Evolutionary conservation across 2,888 invertebrate genomes (phyloP).

Genomic region (Chironomus riparius): DNA sequence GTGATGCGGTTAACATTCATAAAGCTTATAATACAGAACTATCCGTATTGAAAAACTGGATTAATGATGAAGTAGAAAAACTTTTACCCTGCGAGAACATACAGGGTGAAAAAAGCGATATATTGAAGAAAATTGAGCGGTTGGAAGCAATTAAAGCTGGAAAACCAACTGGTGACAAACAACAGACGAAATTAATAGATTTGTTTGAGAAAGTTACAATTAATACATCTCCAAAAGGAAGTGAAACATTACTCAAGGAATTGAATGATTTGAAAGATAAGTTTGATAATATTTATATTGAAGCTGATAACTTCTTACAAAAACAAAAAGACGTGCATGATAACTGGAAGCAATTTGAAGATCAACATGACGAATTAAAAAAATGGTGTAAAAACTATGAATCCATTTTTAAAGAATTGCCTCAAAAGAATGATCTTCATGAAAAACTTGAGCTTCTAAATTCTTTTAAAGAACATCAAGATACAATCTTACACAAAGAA

Average conservation of each 20-base stretch:
- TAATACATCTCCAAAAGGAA: conserved; percentile 74
- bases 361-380: conserved; percentile 65
- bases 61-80: conserved; percentile 69
- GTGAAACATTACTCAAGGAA: conserved; percentile 62
- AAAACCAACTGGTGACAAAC: conserved; percentile 53
- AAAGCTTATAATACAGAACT: conserved; percentile 66
- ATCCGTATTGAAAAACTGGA: conserved; percentile 73
- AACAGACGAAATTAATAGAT: conserved; percentile 59
- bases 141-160: conserved; percentile 56
- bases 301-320: conserved; percentile 58
- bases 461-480: conserved; percentile 62
- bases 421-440: conserved; percentile 65
- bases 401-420: conserved; percentile 75
- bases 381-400: conserved; percentile 83
- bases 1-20: conserved; percentile 78
- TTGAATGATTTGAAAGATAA: conserved; percentile 58
- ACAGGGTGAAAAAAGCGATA: conserved; percentile 74
- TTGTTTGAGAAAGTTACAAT: conserved; percentile 58
- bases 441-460: conserved; percentile 72
- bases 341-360: conserved; percentile 84
- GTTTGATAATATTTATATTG: conserved; percentile 56
- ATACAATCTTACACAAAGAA: conserved; percentile 70
- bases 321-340: conserved; percentile 65
- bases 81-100: conserved; percentile 72
- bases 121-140: conserved; percentile 60